These are phyloP conservation scores for Diarsia brunnea DNA, from an alignment of 2,888 invertebrate species.

Conservation along the genomic window DNA sequence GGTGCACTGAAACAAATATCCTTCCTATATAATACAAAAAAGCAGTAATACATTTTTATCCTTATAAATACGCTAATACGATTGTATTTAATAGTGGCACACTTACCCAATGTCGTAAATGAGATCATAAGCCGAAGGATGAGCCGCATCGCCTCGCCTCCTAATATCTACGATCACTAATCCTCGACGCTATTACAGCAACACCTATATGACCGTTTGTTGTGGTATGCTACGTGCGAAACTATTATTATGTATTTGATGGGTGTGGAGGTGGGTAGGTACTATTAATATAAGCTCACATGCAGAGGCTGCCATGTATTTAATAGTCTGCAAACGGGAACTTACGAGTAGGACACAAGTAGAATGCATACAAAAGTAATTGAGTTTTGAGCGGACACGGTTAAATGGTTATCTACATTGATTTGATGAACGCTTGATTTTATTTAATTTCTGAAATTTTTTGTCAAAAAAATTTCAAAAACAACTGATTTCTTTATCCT, in stretches of 20 bases:
- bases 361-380: no score
- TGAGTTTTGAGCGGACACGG: no score
- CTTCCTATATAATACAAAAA: neutral
- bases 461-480: no score
- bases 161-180: constrained; percentile 55
- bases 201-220: constrained; percentile 40
- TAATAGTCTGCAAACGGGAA: neutral
- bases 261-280: constrained; percentile 8
- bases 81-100: constrained; percentile 29
- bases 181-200: constrained; percentile 41
- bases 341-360: neutral
- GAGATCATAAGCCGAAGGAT: constrained; percentile 44
- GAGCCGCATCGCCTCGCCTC: constrained; percentile 28
- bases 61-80: neutral
- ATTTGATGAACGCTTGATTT: no score
- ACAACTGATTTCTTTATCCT: neutral
- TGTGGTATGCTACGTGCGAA: constrained; percentile 20
- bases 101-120: constrained; percentile 28
- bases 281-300: constrained; percentile 6
- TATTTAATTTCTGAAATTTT: no score
- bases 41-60: neutral
- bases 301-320: neutral
- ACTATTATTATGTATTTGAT: neutral
- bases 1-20: neutral
- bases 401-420: no score